A percentile compares a stretch with the other conserved stretches of the same genome.
These are phyloP conservation scores for Himantopus leucocephalus DNA, from an alignment of 2,113 vertebrate genomes.

Conservation along the genomic window DNA sequence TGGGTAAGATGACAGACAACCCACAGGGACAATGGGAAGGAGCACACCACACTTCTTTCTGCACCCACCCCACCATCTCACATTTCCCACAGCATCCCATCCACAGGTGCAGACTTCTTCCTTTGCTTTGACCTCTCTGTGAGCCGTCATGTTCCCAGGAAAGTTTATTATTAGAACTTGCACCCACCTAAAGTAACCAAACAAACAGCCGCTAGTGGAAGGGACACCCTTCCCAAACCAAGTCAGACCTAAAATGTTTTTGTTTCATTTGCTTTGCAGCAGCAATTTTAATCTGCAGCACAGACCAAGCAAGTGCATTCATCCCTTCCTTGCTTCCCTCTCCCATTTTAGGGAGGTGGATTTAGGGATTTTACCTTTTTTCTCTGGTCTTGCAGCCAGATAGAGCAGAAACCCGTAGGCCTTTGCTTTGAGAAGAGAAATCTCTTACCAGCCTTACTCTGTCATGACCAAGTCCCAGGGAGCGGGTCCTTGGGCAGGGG, in stretches of 20 bases:
- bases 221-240: background rate
- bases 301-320: background rate
- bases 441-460: background rate
- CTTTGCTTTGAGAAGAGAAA: background rate
- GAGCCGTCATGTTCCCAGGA: background rate
- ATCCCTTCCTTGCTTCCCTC: background rate
- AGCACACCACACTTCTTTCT: background rate
- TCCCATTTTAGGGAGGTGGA: background rate
- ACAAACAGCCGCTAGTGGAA: background rate
- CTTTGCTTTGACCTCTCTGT: background rate
- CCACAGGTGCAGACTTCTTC: background rate
- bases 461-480: background rate
- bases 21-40: accelerated
- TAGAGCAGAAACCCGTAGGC: background rate
- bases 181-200: background rate
- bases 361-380: background rate
- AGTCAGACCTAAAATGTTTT: background rate
- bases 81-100: background rate
- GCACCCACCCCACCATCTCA: background rate
- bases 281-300: background rate
- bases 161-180: background rate
- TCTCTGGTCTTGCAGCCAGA: background rate
- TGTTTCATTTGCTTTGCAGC: background rate
- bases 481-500: background rate
- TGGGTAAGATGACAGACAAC: accelerated